Conservation (phyloP, 64 coral and sea anemone genomes). For the Actinia tenebrosa region DNA sequence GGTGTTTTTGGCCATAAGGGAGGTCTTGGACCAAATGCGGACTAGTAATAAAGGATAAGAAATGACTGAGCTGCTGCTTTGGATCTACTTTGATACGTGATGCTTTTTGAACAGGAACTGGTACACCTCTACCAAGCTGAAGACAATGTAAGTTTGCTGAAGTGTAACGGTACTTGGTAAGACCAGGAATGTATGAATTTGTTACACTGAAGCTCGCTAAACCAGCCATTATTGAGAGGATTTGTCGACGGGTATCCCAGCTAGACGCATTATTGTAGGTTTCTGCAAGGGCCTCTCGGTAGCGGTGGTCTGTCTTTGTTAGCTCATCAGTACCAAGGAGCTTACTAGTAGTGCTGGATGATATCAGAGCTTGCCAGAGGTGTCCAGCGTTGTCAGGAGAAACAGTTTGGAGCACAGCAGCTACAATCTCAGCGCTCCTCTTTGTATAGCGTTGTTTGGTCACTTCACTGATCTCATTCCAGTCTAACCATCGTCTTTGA, state of each 20-base stretch:
- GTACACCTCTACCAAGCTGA: slow-evolving; percentile 9
- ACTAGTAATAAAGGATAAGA: slow-evolving; percentile 28
- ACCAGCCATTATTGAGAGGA: slow-evolving; percentile 16
- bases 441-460: slow-evolving; percentile 14
- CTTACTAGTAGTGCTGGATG: slow-evolving; percentile 8
- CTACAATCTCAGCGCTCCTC: background rate
- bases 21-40: slow-evolving; percentile 53
- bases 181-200: slow-evolving; percentile 21
- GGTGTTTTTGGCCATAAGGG: slow-evolving; percentile 35
- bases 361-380: slow-evolving; percentile 24
- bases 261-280: background rate
- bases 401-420: background rate
- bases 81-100: slow-evolving; percentile 29
- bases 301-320: background rate
- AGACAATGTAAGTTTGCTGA: slow-evolving; percentile 36
- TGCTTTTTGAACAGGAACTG: background rate
- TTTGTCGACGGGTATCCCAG: slow-evolving; percentile 11
- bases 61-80: slow-evolving; percentile 29
- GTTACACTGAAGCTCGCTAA: slow-evolving; percentile 21
- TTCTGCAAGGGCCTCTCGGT: slow-evolving; percentile 17
- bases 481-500: slow-evolving; percentile 17
- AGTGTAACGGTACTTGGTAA: slow-evolving; percentile 37
- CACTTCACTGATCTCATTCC: slow-evolving; percentile 14
- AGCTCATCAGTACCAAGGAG: slow-evolving; percentile 10
- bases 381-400: background rate